Evolutionary conservation across 2,888 invertebrate species (phyloP).

Genomic region (Nephrotoma flavescens): DNA sequence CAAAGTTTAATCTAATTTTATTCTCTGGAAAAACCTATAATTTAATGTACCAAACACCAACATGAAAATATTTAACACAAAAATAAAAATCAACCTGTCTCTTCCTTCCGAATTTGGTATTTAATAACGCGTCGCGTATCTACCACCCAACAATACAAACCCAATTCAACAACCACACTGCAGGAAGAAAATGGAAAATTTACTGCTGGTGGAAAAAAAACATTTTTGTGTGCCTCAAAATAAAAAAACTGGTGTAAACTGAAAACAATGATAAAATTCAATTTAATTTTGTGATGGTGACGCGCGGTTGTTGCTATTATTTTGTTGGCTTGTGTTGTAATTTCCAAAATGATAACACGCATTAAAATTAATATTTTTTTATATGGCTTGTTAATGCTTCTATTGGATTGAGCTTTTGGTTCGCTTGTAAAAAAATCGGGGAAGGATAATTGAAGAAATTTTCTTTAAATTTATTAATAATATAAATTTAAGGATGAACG

Average conservation of each 20-base stretch:
- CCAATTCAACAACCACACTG: neutral
- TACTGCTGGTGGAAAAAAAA: neutral
- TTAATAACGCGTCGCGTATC: neutral
- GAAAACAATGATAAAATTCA: neutral
- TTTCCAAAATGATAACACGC: neutral
- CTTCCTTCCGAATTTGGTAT: neutral
- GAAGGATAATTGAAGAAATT: neutral
- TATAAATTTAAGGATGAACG: neutral
- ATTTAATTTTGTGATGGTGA: neutral
- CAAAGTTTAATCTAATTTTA: neutral
- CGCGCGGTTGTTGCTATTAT: neutral
- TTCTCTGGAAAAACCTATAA: neutral
- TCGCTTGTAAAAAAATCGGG: neutral
- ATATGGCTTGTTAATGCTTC: neutral
- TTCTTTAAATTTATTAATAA: neutral
- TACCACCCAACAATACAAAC: neutral
- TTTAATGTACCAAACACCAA: neutral
- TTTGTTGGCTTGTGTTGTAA: neutral
- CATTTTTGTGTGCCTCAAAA: neutral
- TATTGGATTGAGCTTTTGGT: neutral
- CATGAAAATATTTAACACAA: neutral
- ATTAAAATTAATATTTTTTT: neutral
- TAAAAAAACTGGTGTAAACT: neutral
- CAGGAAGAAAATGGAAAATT: neutral
- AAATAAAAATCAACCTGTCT: neutral